These are phyloP conservation scores for Micropoecilia bifurca DNA, from an alignment of 2,797 vertebrate species.

Conservation along the genomic window DNA sequence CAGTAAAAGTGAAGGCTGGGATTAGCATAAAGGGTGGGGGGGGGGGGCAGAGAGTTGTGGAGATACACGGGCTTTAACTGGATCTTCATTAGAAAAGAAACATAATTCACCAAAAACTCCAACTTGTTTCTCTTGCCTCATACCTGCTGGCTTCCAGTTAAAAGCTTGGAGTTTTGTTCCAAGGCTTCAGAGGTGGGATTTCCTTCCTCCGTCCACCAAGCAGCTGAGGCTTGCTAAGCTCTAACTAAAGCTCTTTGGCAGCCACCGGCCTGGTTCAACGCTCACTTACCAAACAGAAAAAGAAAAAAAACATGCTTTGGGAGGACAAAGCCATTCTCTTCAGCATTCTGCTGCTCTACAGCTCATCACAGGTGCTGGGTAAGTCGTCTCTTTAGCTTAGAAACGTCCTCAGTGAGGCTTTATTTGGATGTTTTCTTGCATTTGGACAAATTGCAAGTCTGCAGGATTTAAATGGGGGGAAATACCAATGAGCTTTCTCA, in stretches of 20 bases:
- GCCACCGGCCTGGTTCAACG: constrained; percentile 6
- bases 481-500: neutral
- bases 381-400: constrained; percentile 32
- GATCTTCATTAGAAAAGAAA: constrained; percentile 19
- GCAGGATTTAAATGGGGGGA: neutral
- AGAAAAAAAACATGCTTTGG: constrained; percentile 50
- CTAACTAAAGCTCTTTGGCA: constrained; percentile 20
- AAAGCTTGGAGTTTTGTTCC: constrained; percentile 23
- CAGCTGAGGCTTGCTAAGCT: constrained; percentile 39
- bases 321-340: constrained; percentile 41
- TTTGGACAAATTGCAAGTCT: neutral
- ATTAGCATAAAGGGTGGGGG: neutral
- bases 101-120: neutral
- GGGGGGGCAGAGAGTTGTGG: neutral
- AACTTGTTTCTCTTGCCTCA: neutral
- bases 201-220: constrained; percentile 31
- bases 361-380: constrained; percentile 55
- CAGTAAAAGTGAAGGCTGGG: constrained; percentile 4
- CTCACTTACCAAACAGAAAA: constrained; percentile 6
- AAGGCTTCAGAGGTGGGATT: constrained; percentile 48
- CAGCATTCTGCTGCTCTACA: constrained; percentile 38
- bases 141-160: constrained; percentile 18
- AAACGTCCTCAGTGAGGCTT: neutral
- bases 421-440: neutral
- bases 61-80: constrained; percentile 3